A percentile compares a stretch with the other conserved stretches of the same genome.
Evolutionary conservation across 2,888 invertebrate genomes (phyloP).

Genomic region (Eubasilissa splendida): DNA sequence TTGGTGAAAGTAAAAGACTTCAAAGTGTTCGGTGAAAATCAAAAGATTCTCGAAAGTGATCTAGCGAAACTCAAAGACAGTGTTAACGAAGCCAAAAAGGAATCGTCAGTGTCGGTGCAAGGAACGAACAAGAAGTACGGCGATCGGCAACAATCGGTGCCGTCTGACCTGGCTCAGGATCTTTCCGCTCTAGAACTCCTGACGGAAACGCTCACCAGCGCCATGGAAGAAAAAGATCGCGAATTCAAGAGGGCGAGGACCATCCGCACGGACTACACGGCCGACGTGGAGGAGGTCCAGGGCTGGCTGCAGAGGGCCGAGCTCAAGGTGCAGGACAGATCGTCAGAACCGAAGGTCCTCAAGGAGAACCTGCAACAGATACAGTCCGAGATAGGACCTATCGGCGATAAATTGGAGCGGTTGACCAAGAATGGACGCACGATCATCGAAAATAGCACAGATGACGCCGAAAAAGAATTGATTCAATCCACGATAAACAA

Average conservation of each 20-base stretch:
- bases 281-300: conserved; percentile 86
- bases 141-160: conserved; percentile 75
- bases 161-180: conserved; percentile 86
- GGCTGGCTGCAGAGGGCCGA: conserved; percentile 90
- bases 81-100: conserved; percentile 73
- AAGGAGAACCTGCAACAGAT: conserved; percentile 85
- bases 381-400: conserved; percentile 80
- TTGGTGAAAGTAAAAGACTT: conserved; percentile 79
- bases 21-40: conserved; percentile 85
- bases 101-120: conserved; percentile 74
- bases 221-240: conserved; percentile 90
- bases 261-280: conserved; percentile 84
- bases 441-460: conserved; percentile 85
- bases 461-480: conserved; percentile 82
- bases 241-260: conserved; percentile 91
- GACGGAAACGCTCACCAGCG: conserved; percentile 83
- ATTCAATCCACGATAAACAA: conserved; percentile 84
- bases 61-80: conserved; percentile 74
- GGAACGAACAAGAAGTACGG: conserved; percentile 77
- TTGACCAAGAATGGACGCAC: conserved; percentile 84
- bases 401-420: conserved; percentile 84
- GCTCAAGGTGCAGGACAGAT: conserved; percentile 85
- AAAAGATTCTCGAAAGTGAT: conserved; percentile 74
- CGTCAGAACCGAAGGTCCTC: conserved; percentile 82
- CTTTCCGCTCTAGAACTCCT: conserved; percentile 87